Evolutionary conservation across 2,888 invertebrate species (phyloP).

Genomic region (Vesta saturnalis): DNA sequence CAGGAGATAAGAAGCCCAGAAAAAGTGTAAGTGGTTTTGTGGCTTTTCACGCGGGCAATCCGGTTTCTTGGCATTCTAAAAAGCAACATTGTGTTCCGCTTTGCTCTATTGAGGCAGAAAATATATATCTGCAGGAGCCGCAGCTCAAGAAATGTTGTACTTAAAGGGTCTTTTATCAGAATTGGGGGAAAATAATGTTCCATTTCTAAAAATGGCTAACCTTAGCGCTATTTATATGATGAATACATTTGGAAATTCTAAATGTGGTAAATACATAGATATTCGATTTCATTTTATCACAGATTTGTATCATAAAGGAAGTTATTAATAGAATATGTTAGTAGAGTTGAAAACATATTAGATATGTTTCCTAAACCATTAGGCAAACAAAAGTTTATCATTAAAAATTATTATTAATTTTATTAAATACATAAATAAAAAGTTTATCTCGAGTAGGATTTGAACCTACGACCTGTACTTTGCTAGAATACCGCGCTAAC

Average conservation of each 20-base stretch:
- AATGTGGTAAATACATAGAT: neutral
- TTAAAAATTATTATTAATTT: too few relatives aligned
- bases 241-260: neutral
- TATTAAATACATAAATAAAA: too few relatives aligned
- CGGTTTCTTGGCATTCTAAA: slow-evolving; percentile 41
- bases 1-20: slow-evolving; percentile 29
- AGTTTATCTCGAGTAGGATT: too few relatives aligned
- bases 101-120: too few relatives aligned
- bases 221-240: neutral
- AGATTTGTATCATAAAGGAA: too few relatives aligned
- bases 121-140: too few relatives aligned
- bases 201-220: neutral
- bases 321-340: slow-evolving; percentile 10
- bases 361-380: neutral
- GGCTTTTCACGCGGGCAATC: slow-evolving; percentile 30
- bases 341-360: neutral
- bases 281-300: slow-evolving; percentile 2
- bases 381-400: neutral
- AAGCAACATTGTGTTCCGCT: slow-evolving; percentile 19
- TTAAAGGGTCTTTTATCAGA: slow-evolving; percentile 19
- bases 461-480: too few relatives aligned
- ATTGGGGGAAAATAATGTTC: neutral
- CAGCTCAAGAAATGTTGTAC: slow-evolving; percentile 18
- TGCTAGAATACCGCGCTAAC: too few relatives aligned
- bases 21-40: slow-evolving; percentile 41